Base-by-base conservation (phyloP, 2,113 vertebrate genomes). In the Stigmatopora nigra region DNA sequence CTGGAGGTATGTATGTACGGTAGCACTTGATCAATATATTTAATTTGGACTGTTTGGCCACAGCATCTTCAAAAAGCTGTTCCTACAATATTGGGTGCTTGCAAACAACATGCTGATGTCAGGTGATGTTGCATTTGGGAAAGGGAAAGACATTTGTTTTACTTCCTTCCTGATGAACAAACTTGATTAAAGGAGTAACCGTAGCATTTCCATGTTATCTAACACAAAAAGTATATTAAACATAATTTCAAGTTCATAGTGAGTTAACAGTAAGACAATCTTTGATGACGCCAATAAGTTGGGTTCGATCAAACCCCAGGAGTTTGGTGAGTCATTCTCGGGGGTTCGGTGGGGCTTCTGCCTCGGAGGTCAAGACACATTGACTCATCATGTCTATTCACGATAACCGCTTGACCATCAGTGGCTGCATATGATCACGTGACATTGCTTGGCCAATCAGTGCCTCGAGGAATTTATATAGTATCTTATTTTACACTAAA, bases 61-160 rank as follows among this genome's bases (percentile, higher is more conserved):
- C 72, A 63, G 59, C 53, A 63, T 61, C 46, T 79, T 49, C 64
- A 70, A 60, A 69, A 68, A 70, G 58, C 45, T 55, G 36, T 66
- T 57, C 57, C 14, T 36, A 17, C 49, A 20, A 62, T 58, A 45
- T n/a, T 47, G 31, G 47, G 53, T 45, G 65, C 49, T 69, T 76
- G 55, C 78, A 70, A 35, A 53, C 36, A 14, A 63, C 56, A 66
- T 66, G 69, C 70, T 53, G 69, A 65, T 73, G 76, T 76, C 70
- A 78, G 71, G 48, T 59, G 67, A 63, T 25, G 63, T 67, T 76
- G 56, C 67, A 70, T 72, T 80, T 61, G 53, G 74, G 68, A 44
- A 51, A 35, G 41, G 64, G 68, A 49, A 70, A 71, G 67, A 78
- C 73, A 75, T 72, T 68, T 76, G 65, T 58, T 83, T 76, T 68